Conservation (phyloP, 2,888 invertebrate species). For the Timandra comae region DNA sequence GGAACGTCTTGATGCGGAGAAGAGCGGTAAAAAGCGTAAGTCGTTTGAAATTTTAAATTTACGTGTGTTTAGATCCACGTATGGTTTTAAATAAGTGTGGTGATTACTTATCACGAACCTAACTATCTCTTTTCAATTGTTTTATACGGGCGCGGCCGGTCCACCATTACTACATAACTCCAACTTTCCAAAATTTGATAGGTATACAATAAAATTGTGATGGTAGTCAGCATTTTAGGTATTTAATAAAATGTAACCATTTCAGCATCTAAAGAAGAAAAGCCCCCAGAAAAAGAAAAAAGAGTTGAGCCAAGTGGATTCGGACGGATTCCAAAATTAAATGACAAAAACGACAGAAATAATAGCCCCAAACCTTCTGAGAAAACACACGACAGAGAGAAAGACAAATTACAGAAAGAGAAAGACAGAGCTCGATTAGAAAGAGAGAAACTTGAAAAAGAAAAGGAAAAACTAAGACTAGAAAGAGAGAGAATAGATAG, state of each 20-base stretch:
- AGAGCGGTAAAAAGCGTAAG: conserved; percentile 42
- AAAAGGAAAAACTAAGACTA: conserved; percentile 19
- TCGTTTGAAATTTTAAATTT: too few relatives aligned
- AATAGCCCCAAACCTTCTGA: conserved; percentile 37
- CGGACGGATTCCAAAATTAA: conserved; percentile 74
- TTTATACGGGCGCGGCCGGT: too few relatives aligned
- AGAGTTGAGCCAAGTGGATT: conserved; percentile 47
- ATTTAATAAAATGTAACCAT: too few relatives aligned
- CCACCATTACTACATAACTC: too few relatives aligned
- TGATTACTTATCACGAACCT: too few relatives aligned
- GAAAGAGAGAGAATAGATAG: conserved; percentile 26
- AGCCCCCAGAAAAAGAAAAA: conserved; percentile 42
- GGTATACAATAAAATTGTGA: too few relatives aligned
- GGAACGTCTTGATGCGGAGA: conserved; percentile 57
- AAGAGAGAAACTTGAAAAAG: conserved; percentile 30
- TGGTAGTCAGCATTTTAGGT: too few relatives aligned
- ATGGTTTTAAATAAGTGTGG: too few relatives aligned
- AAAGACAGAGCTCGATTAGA: conserved; percentile 25
- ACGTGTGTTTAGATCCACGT: too few relatives aligned
- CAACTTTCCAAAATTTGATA: too few relatives aligned
- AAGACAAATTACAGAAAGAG: conserved; percentile 34
- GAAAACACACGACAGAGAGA: conserved; percentile 30
- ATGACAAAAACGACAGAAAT: conserved; percentile 45
- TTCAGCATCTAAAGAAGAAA: conserved; percentile 47
- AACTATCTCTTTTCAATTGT: too few relatives aligned